Evolutionary conservation across 2,888 invertebrate genomes (phyloP), one percentile per base, ranked within the genome.

Genomic region (Drosophila ustulata): DNA sequence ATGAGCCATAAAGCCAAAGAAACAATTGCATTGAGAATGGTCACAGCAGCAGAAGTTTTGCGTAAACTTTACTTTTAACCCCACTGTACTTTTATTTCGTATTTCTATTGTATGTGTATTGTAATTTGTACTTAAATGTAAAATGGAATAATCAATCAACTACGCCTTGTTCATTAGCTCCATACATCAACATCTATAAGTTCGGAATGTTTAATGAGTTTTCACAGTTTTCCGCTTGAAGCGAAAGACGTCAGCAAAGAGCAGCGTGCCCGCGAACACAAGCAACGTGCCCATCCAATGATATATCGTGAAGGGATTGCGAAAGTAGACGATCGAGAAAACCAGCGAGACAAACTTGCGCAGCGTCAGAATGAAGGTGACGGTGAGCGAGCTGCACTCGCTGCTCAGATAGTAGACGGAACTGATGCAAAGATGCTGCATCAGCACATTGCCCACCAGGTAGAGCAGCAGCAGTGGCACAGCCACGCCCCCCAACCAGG

Each of bases 271-370:
- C 3, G 95, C 92, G 91, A 99, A 99, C 0, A 99, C 98, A 32
- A 98, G 92, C 1, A 94, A 83, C 0, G 98, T 97, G 1, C 98
- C 98, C 18, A 96, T 83, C 97, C 98, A 98, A 91, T 99, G 99
- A 39, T 95, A 94, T 0, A 94, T 9, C 0, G 98, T 98, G 90
- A 99, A 99, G 0, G 97, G 96, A 93, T 99, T 99, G 80, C 95
- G 94, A 90, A 99, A 99, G 92, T 98, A 91, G 47, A 97, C 82
- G 76, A 99, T 98, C 0, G 98, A 99, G 89, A 99, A 96, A 18
- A 99, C 92, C 37, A 99, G 93, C 0, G 98, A 98, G n/a, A 97
- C 94, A 90, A 99, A 99, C 93, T 99, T 99, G 46, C 99, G 94
- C 56, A 99, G 92, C 0, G 99, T 99, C 41, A 99, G 96, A 0